Conservation (phyloP, 2,888 invertebrate genomes). For the Stomorhina lunata region DNA sequence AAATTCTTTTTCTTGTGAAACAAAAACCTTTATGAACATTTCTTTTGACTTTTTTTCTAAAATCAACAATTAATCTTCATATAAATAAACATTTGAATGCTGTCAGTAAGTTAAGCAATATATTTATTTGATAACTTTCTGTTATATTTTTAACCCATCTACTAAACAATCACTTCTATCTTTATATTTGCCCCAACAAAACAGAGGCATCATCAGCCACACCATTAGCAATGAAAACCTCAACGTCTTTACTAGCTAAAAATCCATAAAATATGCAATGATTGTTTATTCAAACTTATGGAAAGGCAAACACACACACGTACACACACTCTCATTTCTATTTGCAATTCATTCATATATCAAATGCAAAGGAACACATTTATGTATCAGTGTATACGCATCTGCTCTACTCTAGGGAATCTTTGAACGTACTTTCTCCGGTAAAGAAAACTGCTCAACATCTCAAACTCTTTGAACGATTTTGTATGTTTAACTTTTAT, state of each 20-base stretch:
- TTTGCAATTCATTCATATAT: conserved; percentile 17
- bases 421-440: background rate
- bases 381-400: background rate
- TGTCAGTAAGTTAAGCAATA: conserved; percentile 56
- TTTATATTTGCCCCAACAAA: background rate
- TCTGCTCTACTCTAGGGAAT: too few relatives aligned
- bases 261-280: conserved; percentile 53
- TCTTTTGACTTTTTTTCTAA: background rate
- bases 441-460: background rate
- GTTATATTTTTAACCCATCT: background rate
- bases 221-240: conserved; percentile 1
- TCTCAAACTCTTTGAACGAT: background rate
- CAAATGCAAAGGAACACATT: background rate
- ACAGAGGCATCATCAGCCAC: background rate
- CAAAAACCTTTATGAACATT: conserved; percentile 4
- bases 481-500: background rate
- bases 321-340: background rate
- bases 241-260: background rate
- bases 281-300: conserved; percentile 15
- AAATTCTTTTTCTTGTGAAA: background rate
- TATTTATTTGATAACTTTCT: conserved; percentile 30
- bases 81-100: conserved; percentile 49
- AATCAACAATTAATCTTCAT: conserved; percentile 60
- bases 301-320: background rate
- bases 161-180: background rate